phyloP scores from a whole-genome alignment of 1,140 invertebrate species.

The Rhopalosiphum padi region DNA sequence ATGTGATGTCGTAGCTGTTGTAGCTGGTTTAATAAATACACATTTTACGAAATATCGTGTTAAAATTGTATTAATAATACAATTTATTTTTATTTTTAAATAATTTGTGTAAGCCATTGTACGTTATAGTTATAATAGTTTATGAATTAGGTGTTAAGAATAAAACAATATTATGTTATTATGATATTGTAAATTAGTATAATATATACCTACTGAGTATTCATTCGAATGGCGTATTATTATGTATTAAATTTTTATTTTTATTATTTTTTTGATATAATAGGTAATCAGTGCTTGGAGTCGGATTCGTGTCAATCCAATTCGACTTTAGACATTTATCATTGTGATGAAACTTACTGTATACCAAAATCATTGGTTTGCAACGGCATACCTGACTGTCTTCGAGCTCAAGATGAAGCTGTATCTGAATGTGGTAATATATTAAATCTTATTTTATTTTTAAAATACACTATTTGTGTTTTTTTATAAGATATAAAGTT shows the following conservation, averaged over 20 bases:
- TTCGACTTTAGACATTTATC: neutral
- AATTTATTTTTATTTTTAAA: neutral
- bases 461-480: neutral
- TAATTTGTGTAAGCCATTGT: neutral
- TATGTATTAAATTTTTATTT: neutral
- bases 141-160: too few relatives aligned
- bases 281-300: slow-evolving; percentile 38
- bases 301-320: slow-evolving; percentile 34
- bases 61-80: neutral
- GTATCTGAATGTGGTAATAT: slow-evolving; percentile 53
- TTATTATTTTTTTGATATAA: neutral
- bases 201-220: neutral
- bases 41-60: too few relatives aligned
- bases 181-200: neutral
- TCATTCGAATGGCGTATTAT: neutral
- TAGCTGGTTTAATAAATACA: too few relatives aligned
- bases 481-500: neutral
- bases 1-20: neutral
- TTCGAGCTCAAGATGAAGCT: slow-evolving; percentile 48
- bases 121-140: neutral
- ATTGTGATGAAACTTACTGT: slow-evolving; percentile 50
- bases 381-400: slow-evolving; percentile 52
- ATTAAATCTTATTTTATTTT: neutral
- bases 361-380: slow-evolving; percentile 43
- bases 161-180: neutral